Base-by-base conservation (phyloP, 2,797 vertebrate species). In the Sebastes kiyomatsui region DNA sequence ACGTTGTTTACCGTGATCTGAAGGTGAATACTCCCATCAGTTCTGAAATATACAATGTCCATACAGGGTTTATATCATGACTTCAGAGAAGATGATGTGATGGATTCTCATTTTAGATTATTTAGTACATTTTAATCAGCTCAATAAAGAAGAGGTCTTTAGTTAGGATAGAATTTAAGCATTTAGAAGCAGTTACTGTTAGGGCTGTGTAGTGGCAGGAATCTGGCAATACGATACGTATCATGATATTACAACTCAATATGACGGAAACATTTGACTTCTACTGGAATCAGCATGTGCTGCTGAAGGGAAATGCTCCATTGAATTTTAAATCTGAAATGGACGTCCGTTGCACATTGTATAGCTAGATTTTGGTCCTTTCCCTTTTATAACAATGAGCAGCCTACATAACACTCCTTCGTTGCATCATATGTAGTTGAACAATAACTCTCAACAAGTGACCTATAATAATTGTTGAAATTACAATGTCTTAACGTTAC, bases 1-100 rank as follows among this genome's bases (percentile, higher is more conserved):
- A 98, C 0, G 97, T 98, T 0, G 97, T 98, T 6, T 98, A 98
- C 88, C 93, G 97, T 0, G 97, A 98, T 86, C 96, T 98, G 27
- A 98, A 98, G 97, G 97, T 97, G 79, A 88, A 32, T 75, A 23
- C 1, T 35, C 1, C 46, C 16, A 12, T 66, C 4, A 33, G 3
- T 55, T 9, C 2, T 67, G 3, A 27, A 56, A 64, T n/a, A 25
- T 0, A 20, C 1, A 35, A 7, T 22, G 42, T 52, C 7, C 7
- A 30, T 33, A 32, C 16, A 60, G 9, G 22, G n/a, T 55, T 27
- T 68, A 60, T 32, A 27, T 16, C 23, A 38, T 58, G 14, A 42
- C 35, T 32, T 67, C 8, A 54, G 38, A 74, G 58, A 69, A 64
- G 6, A 33, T 7, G 4, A 25, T 56, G 10, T 65, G 23, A 78